Base-by-base conservation (phyloP, 2,113 vertebrate genomes). In the Hippocampus guttulatus region DNA sequence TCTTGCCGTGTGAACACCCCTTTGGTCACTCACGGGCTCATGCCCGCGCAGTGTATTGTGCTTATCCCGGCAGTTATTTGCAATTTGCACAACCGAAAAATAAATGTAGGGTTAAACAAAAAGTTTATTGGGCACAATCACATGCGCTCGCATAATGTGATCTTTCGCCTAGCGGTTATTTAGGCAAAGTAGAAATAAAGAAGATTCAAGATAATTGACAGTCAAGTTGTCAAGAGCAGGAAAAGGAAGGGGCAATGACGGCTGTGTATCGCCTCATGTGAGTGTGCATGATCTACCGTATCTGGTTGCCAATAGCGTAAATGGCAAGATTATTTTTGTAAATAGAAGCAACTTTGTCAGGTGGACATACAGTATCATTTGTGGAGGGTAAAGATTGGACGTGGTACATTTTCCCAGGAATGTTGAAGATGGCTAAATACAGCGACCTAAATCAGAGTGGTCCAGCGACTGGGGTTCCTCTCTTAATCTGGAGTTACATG, bases 401-500 rank as follows among this genome's bases (percentile, higher is more conserved):
- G 82, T 87, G 82, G 77, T 87, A 89, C 90, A 81, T 82, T 81
- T 86, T 87, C 83, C 86, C 81, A 78, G 92, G 91, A 93, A 91
- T 88, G 85, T 87, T 90, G 88, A 86, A 90, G 68, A 70, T 65
- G 68, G 54, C 33, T 43, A 64, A 68, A 73, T 18, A 9, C 43
- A 65, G 68, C 49, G 68, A 65, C 41, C 77, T 73, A 86, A 71
- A 78, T 74, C 85, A 88, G 89, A 90, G 86, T 79, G 84, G 85
- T 89, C 83, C 85, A 78, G 73, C 79, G 62, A 81, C 86, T 89
- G 81, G 90, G 87, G 91, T 91, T 90, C 71, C 67, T 65, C 64
- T 80, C 84, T 71, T 90, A 87, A 90, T 90, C 84, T 91, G 92
- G 92, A 93, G 85, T 84, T 90, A 93, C 86, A 58, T 86, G 82